Evolutionary conservation across 2,888 invertebrate genomes (phyloP).

Genomic region (Linnaemya tessellans): DNA sequence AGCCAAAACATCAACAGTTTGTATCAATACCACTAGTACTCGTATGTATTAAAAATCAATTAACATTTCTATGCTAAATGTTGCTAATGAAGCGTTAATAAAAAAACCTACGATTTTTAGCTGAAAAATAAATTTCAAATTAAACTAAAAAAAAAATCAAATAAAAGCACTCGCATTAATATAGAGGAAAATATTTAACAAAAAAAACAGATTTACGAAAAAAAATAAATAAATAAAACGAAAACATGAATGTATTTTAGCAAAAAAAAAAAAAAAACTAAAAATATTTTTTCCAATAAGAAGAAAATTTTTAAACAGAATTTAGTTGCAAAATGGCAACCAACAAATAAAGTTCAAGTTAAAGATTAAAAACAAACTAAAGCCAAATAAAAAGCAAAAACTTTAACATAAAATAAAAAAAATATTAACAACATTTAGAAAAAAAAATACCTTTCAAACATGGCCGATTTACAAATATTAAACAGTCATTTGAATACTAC

Average conservation of each 20-base stretch:
- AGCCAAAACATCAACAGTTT: slow-evolving; percentile 26
- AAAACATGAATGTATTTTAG: slow-evolving; percentile 46
- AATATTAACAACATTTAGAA: slow-evolving; percentile 34
- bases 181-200: neutral
- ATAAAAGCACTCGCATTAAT: slow-evolving; percentile 37
- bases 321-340: slow-evolving; percentile 80
- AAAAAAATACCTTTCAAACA: slow-evolving; percentile 59
- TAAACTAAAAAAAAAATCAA: slow-evolving; percentile 6
- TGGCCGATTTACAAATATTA: slow-evolving; percentile 75
- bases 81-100: slow-evolving; percentile 67
- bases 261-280: slow-evolving; percentile 39
- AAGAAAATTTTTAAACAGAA: slow-evolving; percentile 34
- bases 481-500: slow-evolving; percentile 43
- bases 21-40: neutral
- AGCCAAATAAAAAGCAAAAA: slow-evolving; percentile 32
- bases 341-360: slow-evolving; percentile 70
- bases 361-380: slow-evolving; percentile 10
- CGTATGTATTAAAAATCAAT: slow-evolving; percentile 57
- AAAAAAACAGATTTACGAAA: slow-evolving; percentile 37
- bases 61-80: slow-evolving; percentile 67
- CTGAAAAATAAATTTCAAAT: slow-evolving; percentile 27
- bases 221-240: slow-evolving; percentile 3
- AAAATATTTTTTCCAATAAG: slow-evolving; percentile 25
- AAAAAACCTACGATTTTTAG: slow-evolving; percentile 56
- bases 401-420: slow-evolving; percentile 43